Base-by-base conservation (phyloP, 2,888 invertebrate species). In the Leucoptera coffeella region DNA sequence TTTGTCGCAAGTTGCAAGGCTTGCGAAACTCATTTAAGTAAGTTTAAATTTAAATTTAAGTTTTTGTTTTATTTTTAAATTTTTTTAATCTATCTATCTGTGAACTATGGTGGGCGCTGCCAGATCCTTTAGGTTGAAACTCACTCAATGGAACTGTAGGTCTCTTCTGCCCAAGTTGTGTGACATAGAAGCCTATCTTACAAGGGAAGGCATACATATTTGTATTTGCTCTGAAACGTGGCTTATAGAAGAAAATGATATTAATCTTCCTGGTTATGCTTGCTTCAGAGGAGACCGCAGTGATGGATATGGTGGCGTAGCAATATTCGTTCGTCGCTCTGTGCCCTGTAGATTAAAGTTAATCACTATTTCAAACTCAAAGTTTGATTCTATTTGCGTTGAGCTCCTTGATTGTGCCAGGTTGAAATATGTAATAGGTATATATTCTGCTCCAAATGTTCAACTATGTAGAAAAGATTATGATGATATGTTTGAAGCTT, bases 231-330 rank as follows among this genome's bases (percentile, higher is more conserved):
- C 26, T 17, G 35, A 33, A 12, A 33, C 34, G 1, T 33, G 33
- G 35, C 4, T 33, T 1, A 27, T 25, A 1, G 22, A 22, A 6
- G 30, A 33, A 3, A 27, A 4, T 15, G 4, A 6, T 5, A 7
- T 37, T 2, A 26, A 15, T 7, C 23, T 35, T 3, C 29, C 8
- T 11, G 22, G 26, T 7, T 37, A 35, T 23, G 33, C 32, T 10
- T 28, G 30, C 3, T 34, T 17, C 25, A 26, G 37, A 1, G 20
- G 21, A 1, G 35, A 37, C 22, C 29, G 37, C 9, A 14, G 22
- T 6, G 35, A 34, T 13, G 14, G 13, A 2, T 35, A 33, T 23
- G 37, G 37, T 1, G 37, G 37, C 0, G 31, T 36, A 3, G 30
- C 31, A 1, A 30, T 38, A 4, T 4, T 32, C 2, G 14, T 15